phyloP scores from a whole-genome alignment of 2,113 vertebrate species.

The Salminus brasiliensis region DNA sequence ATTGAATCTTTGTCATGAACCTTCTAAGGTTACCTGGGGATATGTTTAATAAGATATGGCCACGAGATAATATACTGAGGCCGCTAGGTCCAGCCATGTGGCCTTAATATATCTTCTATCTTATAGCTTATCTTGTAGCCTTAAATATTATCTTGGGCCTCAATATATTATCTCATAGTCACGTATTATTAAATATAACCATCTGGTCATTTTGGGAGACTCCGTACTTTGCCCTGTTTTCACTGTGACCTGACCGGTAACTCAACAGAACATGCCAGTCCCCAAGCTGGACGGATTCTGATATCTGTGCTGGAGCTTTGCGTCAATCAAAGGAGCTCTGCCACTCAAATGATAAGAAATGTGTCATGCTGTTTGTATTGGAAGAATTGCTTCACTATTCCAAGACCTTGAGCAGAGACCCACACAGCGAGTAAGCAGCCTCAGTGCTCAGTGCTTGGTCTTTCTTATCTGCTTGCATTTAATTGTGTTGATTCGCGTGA shows the following conservation, averaged over 20 bases:
- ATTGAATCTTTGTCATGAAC: too few relatives aligned
- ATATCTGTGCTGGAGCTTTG: slow-evolving; percentile 7
- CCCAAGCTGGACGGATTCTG: background rate
- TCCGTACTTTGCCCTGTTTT: background rate
- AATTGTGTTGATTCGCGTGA: slow-evolving; percentile 18
- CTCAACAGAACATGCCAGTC: background rate
- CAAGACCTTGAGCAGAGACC: slow-evolving; percentile 21
- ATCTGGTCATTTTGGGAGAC: too few relatives aligned
- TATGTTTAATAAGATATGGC: too few relatives aligned
- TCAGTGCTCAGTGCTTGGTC: slow-evolving; percentile 28
- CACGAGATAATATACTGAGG: too few relatives aligned
- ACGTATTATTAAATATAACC: too few relatives aligned
- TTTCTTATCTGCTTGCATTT: slow-evolving; percentile 13
- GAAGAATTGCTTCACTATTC: slow-evolving; percentile 3
- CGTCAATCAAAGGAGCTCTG: slow-evolving; percentile 6
- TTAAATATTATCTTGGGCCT: too few relatives aligned
- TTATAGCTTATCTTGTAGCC: too few relatives aligned
- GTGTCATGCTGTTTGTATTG: slow-evolving; percentile 28
- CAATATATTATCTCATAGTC: too few relatives aligned
- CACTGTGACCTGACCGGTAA: slow-evolving; percentile 8
- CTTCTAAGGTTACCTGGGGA: too few relatives aligned
- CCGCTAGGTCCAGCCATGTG: too few relatives aligned
- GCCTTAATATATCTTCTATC: too few relatives aligned
- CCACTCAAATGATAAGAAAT: slow-evolving; percentile 24
- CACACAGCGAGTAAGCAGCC: slow-evolving; percentile 17